Evolutionary conservation across 2,113 vertebrate genomes (phyloP), one percentile per base, ranked within the genome.

Genomic region (Phylloscopus trochilus): DNA sequence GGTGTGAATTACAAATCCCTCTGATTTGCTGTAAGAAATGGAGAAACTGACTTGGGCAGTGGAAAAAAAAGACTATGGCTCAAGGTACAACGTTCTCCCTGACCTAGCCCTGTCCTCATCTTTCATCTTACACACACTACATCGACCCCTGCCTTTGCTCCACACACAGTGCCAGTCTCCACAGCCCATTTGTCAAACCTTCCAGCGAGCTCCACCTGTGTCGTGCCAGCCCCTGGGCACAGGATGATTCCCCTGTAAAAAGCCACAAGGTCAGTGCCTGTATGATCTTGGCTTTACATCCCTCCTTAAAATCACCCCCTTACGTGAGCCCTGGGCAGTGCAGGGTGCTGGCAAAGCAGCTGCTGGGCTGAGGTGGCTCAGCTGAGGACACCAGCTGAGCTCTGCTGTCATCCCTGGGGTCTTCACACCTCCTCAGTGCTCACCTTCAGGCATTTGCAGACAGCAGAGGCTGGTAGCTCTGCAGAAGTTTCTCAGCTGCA

Each of bases 51-150:
- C 89, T 75, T 91, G 75, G 84, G 89, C 24, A 90, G 49, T 21
- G 13, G 35, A 46, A 47, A 47, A 47, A 53, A 89, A 62, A 80
- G 58, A 90, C 51, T 77, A 46, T 2, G 11, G 37, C 19, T 11
- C 13, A 51, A 84, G 89, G 78, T 21, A 64, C 70, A 89, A 7
- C 53, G 82, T 87, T 96, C 83, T 77, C 75, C 82, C 75, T 94
- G 93, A 96, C 87, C 93, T 95, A 96, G 75, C 35, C 39, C 87
- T 91, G 84, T 92, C 82, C 55, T 94, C 89, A 95, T 95, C 84
- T 73, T 87, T 97, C 91, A 96, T 97, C 19, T 69, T 26, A 9
- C 5, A 69, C 58, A 73, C 22, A 10, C 66, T 85, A 94, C 89
- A 95, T 19, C 13, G 19, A 92, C 78, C 84, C 84, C 95, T 86